phyloP scores from a whole-genome alignment of 1,140 invertebrate genomes.

The Sinella curviseta region DNA sequence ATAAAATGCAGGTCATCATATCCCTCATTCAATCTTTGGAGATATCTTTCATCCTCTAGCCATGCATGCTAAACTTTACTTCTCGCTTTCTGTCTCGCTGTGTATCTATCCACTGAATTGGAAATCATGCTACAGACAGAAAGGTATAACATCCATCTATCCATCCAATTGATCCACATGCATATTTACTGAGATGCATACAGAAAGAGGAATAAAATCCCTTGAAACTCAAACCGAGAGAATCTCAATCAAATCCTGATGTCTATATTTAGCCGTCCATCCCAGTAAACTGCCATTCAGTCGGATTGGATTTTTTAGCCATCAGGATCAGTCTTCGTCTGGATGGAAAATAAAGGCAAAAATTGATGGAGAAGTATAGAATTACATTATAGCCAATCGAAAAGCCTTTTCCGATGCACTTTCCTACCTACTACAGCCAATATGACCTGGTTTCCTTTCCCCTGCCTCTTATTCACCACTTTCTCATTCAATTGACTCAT shows the following conservation, averaged over 20 bases:
- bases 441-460: not conserved
- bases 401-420: too few species aligned
- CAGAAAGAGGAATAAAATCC: not conserved
- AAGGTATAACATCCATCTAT: not conserved
- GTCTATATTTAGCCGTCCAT: too few species aligned
- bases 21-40: too few species aligned
- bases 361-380: too few species aligned
- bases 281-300: too few species aligned
- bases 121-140: not conserved
- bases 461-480: too few species aligned
- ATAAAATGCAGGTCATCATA: not conserved
- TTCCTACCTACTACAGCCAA: not conserved
- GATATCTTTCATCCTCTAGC: not conserved
- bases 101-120: not conserved
- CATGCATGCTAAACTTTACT: not conserved
- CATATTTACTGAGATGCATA: not conserved
- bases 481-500: not conserved
- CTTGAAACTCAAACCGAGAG: not conserved
- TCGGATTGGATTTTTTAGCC: too few species aligned
- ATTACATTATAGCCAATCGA: too few species aligned
- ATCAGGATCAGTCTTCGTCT: too few species aligned
- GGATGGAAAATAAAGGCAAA: too few species aligned
- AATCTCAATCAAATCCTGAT: not conserved
- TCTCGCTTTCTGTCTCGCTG: not conserved
- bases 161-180: not conserved